A percentile compares a stretch with the other conserved stretches of the same genome.
Evolutionary conservation across 2,797 vertebrate species (phyloP).

Genomic region (Lophius americanus): DNA sequence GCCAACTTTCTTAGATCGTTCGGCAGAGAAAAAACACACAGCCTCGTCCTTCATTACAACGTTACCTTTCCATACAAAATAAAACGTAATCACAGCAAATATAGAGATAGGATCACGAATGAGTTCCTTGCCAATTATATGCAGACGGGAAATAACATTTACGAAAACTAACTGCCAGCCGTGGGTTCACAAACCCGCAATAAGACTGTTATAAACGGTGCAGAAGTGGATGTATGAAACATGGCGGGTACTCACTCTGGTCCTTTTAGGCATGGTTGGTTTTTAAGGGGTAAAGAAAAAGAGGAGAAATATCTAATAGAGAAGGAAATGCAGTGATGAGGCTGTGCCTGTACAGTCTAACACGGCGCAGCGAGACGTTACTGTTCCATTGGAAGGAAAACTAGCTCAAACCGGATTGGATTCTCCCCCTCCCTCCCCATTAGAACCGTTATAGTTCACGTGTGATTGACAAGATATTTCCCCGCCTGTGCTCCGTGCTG

Average conservation of each 20-base stretch:
- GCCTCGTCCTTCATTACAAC: not conserved
- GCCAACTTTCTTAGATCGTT: constrained; percentile 72
- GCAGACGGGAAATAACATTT: too few relatives aligned
- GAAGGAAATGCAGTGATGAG: constrained; percentile 71
- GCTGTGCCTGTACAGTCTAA: constrained; percentile 78
- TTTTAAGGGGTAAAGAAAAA: constrained; percentile 57
- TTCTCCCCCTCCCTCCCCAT: constrained; percentile 82
- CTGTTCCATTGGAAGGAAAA: constrained; percentile 87
- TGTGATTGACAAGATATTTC: constrained; percentile 59
- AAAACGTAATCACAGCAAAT: too few relatives aligned
- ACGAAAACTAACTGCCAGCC: not conserved
- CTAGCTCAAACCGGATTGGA: constrained; percentile 93
- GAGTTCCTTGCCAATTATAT: too few relatives aligned
- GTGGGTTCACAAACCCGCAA: constrained; percentile 29
- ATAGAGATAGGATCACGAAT: too few relatives aligned
- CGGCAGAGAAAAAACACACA: constrained; percentile 8
- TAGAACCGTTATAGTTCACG: constrained; percentile 78
- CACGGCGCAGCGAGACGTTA: constrained; percentile 81
- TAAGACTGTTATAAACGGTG: constrained; percentile 48
- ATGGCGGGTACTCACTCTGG: constrained; percentile 80
- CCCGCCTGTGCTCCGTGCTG: constrained; percentile 60
- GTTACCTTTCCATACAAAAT: too few relatives aligned
- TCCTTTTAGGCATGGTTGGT: constrained; percentile 85
- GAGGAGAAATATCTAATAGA: constrained; percentile 43
- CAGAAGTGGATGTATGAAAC: constrained; percentile 59